Percentiles rank a stretch among this genome's conserved stretches.
Evolutionary conservation across 2,113 vertebrate species (phyloP).

Genomic region (Seriola rivoliana): DNA sequence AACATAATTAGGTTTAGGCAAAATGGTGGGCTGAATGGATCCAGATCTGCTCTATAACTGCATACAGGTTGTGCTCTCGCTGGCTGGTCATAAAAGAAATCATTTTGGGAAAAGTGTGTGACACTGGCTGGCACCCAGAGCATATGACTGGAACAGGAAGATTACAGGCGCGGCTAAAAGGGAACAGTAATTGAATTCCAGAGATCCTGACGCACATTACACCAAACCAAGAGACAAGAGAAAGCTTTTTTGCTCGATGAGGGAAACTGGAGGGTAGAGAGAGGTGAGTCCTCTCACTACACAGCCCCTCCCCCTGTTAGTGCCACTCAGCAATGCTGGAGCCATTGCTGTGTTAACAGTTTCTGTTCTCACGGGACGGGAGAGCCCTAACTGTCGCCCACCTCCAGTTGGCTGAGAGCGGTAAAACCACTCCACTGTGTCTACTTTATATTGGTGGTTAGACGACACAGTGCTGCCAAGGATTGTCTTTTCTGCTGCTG

Average conservation of each 20-base stretch:
- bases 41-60: conserved; percentile 66
- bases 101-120: conserved; percentile 71
- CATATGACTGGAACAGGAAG: conserved; percentile 79
- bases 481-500: conserved; percentile 66
- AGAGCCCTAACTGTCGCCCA: conserved; percentile 79
- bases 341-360: conserved; percentile 84
- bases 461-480: conserved; percentile 61
- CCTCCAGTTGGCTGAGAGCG: conserved; percentile 80
- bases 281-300: conserved; percentile 79
- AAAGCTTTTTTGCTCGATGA: conserved; percentile 85
- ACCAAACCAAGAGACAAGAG: conserved; percentile 82
- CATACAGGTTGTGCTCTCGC: conserved; percentile 63
- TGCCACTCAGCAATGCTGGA: conserved; percentile 83
- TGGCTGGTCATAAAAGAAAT: conserved; percentile 77
- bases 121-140: conserved; percentile 77
- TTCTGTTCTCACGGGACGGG: conserved; percentile 82
- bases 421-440: conserved; percentile 78
- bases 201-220: conserved; percentile 82
- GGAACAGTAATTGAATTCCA: conserved; percentile 84
- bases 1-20: conserved; percentile 71
- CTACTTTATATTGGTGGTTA: conserved; percentile 71
- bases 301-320: conserved; percentile 72
- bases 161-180: conserved; percentile 82
- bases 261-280: conserved; percentile 80
- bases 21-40: conserved; percentile 71